phyloP scores from a whole-genome alignment of 2,113 vertebrate species.

The Sinosuthora webbiana region DNA sequence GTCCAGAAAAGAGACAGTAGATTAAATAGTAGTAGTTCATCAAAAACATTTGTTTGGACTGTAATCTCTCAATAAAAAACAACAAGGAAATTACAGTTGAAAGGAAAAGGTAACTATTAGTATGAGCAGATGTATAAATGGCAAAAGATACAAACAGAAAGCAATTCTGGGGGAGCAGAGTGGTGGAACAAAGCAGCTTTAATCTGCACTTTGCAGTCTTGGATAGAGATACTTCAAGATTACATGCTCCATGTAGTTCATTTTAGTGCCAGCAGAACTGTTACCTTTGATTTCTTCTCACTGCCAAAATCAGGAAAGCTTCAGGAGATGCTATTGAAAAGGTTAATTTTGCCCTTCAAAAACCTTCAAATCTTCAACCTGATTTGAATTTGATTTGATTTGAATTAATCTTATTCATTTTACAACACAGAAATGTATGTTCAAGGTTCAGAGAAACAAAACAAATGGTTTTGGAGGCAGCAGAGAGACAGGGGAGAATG shows the following conservation, averaged over 20 bases:
- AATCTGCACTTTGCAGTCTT: slow-evolving; percentile 13
- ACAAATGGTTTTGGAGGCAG: neutral
- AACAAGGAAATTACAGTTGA: neutral
- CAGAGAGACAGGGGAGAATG: neutral
- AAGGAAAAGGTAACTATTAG: neutral
- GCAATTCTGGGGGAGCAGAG: neutral
- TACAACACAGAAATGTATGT: neutral
- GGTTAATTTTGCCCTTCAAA: neutral
- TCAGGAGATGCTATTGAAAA: neutral
- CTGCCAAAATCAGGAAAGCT: neutral
- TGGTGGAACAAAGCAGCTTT: neutral
- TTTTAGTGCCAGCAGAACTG: neutral
- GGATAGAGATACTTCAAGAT: neutral
- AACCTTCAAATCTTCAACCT: neutral
- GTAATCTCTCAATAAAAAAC: neutral
- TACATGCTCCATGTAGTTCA: neutral
- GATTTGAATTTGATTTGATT: too few species aligned
- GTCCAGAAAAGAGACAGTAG: neutral
- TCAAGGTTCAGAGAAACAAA: neutral
- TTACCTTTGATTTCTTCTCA: neutral
- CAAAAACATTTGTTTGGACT: neutral
- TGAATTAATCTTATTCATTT: neutral
- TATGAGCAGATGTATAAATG: neutral
- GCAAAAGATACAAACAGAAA: neutral
- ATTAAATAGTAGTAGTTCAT: neutral